Percentiles rank a stretch among this genome's conserved stretches.
Evolutionary conservation across 2,797 vertebrate genomes (phyloP).

Genomic region (Rhinophrynus dorsalis): DNA sequence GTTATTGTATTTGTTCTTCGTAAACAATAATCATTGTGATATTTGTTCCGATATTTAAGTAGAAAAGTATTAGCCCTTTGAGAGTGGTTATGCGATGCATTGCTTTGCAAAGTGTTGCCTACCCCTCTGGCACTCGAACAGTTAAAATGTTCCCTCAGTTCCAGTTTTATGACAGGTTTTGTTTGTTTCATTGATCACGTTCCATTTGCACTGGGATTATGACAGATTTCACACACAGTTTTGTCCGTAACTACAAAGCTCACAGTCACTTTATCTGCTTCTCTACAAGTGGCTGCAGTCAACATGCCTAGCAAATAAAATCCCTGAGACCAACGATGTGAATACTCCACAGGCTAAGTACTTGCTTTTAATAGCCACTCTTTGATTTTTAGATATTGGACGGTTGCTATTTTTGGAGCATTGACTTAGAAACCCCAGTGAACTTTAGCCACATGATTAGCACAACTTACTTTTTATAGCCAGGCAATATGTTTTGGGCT

Average conservation of each 20-base stretch:
- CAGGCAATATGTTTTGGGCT: slow-evolving; percentile 40
- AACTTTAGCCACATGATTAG: slow-evolving; percentile 70
- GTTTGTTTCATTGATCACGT: background rate
- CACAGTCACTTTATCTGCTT: background rate
- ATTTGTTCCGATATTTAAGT: too few relatives aligned
- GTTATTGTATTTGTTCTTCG: too few relatives aligned
- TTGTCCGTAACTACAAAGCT: slow-evolving; percentile 8
- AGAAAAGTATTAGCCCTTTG: too few relatives aligned
- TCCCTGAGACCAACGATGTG: slow-evolving; percentile 63
- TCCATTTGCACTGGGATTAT: background rate
- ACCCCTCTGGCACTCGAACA: too few relatives aligned
- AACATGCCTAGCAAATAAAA: background rate
- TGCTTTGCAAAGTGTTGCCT: too few relatives aligned
- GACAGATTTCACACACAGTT: slow-evolving; percentile 4
- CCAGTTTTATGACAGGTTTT: too few relatives aligned
- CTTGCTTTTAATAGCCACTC: slow-evolving; percentile 86
- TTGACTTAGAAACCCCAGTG: slow-evolving; percentile 72
- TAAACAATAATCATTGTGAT: too few relatives aligned
- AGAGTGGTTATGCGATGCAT: too few relatives aligned
- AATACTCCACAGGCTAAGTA: slow-evolving; percentile 73
- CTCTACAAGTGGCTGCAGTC: slow-evolving; percentile 5
- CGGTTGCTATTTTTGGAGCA: slow-evolving; percentile 77
- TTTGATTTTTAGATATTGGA: slow-evolving; percentile 85
- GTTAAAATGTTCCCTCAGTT: too few relatives aligned
- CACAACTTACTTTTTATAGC: slow-evolving; percentile 18